Base-by-base conservation (phyloP, 2,797 vertebrate genomes). In the Acipenser ruthenus region DNA sequence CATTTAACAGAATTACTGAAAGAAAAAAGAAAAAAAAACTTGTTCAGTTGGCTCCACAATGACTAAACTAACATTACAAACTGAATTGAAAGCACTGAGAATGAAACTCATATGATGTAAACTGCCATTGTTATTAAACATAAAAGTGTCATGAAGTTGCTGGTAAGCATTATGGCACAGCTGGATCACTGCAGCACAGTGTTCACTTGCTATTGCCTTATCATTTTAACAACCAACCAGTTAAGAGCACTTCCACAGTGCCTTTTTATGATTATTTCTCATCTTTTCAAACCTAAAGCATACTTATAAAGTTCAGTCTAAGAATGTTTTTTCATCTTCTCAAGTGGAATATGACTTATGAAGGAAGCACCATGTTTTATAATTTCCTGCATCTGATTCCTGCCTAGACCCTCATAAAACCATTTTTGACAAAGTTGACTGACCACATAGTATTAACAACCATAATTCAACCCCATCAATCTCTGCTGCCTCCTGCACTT, bases 151-250 rank as follows among this genome's bases (percentile, higher is more conserved):
- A 37, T 37, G 23, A 37, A 37, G 23, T 37, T 37, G 23, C 23
- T 37, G 23, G 23, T 37, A 37, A 37, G 2, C 23, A 37, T 37
- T 37, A 37, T 66, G 73, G 63, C 74, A 76, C 72, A 75, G 75
- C 73, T 74, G 73, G 69, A 63, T 71, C 62, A 67, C 73, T 70
- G 62, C 75, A 37, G 23, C 23, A 37, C 23, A 72, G 70, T 71
- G 73, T 73, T 77, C 67, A 74, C 73, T 77, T 76, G 68, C 74
- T 73, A 69, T 70, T 70, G 67, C 71, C 70, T 76, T 75, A 71
- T 75, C 72, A 64, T 70, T 70, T 76, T 74, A 71, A 75, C 72
- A 64, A 60, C 49, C 10, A 50, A 62, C 69, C 60, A 55, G 13
- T 59, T 67, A 60, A 74, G 65, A 59, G 60, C 15, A 53, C 6